These are phyloP conservation scores for Tanypteryx hageni DNA, from an alignment of 2,888 invertebrate species.

Conservation along the genomic window DNA sequence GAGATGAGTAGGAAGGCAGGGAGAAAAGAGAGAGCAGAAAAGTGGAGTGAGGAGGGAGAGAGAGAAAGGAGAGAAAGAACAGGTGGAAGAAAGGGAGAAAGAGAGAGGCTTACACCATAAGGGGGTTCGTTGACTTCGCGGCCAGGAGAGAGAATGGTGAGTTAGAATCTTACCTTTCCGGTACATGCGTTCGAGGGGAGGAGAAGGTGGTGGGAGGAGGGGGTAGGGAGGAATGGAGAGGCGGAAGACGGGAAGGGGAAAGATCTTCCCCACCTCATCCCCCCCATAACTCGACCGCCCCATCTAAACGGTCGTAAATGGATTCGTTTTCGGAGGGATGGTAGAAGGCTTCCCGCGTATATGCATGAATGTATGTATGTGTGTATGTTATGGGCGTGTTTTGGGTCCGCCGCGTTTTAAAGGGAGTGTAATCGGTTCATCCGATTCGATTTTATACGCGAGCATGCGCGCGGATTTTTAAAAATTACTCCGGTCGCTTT, in stretches of 20 bases:
- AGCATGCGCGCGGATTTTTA: background rate
- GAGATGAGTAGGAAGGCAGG: background rate
- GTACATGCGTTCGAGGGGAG: slow-evolving; percentile 34
- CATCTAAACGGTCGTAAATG: background rate
- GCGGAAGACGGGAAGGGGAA: background rate
- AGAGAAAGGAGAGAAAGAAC: background rate
- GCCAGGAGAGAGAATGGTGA: slow-evolving; percentile 9
- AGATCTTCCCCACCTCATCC: background rate
- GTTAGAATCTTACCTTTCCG: slow-evolving; percentile 61
- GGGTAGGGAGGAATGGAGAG: background rate
- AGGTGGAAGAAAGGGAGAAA: background rate
- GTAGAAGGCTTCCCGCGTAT: no score
- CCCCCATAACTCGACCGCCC: background rate
- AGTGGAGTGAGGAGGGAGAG: background rate
- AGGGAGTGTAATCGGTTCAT: no score
- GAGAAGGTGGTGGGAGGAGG: background rate
- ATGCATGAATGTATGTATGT: no score
- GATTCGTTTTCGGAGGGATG: no score
- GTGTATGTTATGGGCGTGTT: no score
- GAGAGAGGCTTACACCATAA: background rate
- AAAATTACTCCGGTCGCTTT: background rate
- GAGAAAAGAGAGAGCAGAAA: background rate
- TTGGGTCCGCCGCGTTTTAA: no score
- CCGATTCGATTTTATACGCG: no score
- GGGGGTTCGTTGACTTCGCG: slow-evolving; percentile 57